Percentiles rank a stretch among this genome's conserved stretches.
Conservation (phyloP, 2,113 vertebrate genomes). For the Chrysemys picta region DNA sequence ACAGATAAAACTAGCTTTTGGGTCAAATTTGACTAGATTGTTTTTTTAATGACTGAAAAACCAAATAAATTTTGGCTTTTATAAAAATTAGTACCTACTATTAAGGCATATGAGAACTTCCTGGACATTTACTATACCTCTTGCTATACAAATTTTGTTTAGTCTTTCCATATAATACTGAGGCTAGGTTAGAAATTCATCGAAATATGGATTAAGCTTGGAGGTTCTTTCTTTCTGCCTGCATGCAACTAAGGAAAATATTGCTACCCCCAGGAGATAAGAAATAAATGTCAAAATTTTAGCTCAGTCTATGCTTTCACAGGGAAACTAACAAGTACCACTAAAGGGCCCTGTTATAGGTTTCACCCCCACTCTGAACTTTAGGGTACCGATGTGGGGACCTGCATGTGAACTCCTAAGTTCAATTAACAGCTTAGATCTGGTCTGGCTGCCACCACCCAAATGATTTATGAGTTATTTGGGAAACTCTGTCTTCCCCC, state of each 20-base stretch:
- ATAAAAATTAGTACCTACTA: neutral
- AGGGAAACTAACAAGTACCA: neutral
- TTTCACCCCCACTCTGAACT: no score
- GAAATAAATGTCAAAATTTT: neutral
- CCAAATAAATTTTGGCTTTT: neutral
- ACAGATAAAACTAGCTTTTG: neutral
- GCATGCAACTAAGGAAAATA: neutral
- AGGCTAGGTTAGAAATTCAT: neutral
- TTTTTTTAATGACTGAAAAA: no score
- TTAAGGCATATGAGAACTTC: neutral
- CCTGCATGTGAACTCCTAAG: no score
- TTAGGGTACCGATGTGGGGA: no score
- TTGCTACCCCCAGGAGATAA: neutral
- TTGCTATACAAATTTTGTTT: neutral
- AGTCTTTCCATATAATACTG: neutral
- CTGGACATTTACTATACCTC: neutral
- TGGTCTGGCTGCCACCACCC: no score
- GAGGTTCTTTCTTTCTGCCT: neutral
- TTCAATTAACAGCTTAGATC: no score
- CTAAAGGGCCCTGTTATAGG: neutral
- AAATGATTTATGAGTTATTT: no score
- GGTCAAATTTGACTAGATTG: no score
- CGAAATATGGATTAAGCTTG: neutral
- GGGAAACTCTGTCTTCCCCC: no score
- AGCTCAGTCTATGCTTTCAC: neutral